A percentile compares a stretch with the other conserved stretches of the same genome.
phyloP scores from a whole-genome alignment of 2,797 vertebrate species.

The Rhadinocentrus ornatus region DNA sequence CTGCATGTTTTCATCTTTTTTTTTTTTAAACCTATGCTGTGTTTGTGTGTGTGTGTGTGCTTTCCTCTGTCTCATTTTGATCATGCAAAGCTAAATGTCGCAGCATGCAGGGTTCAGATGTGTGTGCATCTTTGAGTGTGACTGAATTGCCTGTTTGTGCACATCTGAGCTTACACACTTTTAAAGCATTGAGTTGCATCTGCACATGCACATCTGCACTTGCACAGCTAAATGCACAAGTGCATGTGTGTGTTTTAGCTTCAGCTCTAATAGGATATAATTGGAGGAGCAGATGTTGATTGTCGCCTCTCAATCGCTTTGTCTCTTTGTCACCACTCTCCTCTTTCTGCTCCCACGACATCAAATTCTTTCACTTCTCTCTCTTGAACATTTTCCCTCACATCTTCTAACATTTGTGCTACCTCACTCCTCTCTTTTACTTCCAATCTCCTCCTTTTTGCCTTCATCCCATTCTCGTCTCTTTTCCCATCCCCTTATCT shows the following conservation, averaged over 20 bases:
- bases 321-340: background rate
- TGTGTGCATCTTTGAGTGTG: background rate
- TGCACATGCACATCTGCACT: background rate
- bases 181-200: conserved; percentile 1
- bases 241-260: conserved; percentile 9
- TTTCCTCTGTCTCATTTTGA: background rate
- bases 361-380: background rate
- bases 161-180: background rate
- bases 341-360: background rate
- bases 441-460: background rate
- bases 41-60: background rate
- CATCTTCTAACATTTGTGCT: background rate
- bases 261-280: conserved; percentile 49
- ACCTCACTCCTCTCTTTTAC: background rate
- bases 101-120: background rate
- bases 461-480: background rate
- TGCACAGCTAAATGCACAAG: background rate
- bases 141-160: background rate
- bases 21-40: background rate
- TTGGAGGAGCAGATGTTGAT: conserved; percentile 57
- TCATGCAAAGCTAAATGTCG: background rate
- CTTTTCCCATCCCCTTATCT: background rate
- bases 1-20: background rate
- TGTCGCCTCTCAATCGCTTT: conserved; percentile 29
- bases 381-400: background rate